Base-by-base conservation (phyloP, 92 coral and sea anemone genomes). In the Desmophyllum pertusum region DNA sequence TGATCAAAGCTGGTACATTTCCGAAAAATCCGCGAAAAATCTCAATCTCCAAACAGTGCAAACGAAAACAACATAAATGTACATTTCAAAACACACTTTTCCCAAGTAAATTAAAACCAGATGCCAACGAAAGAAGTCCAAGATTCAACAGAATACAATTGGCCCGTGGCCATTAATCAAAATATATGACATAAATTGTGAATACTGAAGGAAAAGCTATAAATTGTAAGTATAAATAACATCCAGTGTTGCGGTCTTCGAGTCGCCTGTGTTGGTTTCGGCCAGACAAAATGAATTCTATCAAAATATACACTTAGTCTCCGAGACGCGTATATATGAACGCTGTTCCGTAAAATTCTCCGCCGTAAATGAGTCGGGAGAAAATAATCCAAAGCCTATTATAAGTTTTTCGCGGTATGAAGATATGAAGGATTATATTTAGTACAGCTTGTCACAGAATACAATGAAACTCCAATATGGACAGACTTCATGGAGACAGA, bases 131-230 rank as follows among this genome's bases (percentile, higher is more conserved):
- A 75, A 87, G 66, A 80, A 46, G 76, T 53, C 73, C 51, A 46
- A 79, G 61, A 85, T 85, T 79, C 83, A 85, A 77, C 76, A 68
- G 84, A 85, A 82, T 42, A 72, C 86, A 55, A 71, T 72, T 82
- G 86, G 86, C 79, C 50, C 71, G 27, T 62, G 42, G 79, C 86
- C 86, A 82, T 82, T 82, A 82, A 82, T 82, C 86, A 82, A 82
- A 81, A 59, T 53, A 65, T 31, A 82, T 55, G 70, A 82, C 71
- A 82, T 75, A 72, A 51, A 39, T 76, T 74, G 86, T 73, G 69
- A 81, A 81, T 81, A 81, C 85, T 70, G 78, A 55, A 52, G 78
- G 52, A 81, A 73, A 71, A 72, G 70, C 61, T 41, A 55, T 82
- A 62, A 81, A 81, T 52, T 70, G 78, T 23, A 78, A 36, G 76